Conservation (phyloP, 2,888 invertebrate genomes). For the Caprella mutica region DNA sequence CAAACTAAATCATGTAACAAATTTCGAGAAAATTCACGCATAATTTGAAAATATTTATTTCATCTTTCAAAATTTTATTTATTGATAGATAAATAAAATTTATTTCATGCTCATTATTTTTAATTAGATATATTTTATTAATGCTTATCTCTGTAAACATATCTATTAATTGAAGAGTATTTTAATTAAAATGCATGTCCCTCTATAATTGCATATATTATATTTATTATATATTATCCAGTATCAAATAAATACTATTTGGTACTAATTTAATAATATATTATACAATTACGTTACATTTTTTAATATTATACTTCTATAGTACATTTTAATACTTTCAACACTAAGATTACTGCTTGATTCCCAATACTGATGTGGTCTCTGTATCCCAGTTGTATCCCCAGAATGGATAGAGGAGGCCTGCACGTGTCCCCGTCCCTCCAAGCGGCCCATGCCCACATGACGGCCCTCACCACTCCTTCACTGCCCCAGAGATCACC, state of each 20-base stretch:
- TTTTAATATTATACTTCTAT: no score
- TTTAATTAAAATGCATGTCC: background rate
- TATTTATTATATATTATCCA: background rate
- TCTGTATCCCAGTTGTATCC: no score
- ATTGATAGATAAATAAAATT: background rate
- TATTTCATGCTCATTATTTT: background rate
- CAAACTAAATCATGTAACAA: no score
- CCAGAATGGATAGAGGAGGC: slow-evolving; percentile 28
- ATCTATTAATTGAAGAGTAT: no score
- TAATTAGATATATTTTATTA: slow-evolving; percentile 5
- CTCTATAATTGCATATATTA: background rate
- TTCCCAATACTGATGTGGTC: no score
- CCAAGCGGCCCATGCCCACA: slow-evolving; percentile 26
- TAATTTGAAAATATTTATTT: no score
- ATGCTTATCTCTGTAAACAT: background rate
- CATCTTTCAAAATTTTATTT: no score
- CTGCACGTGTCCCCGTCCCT: slow-evolving; percentile 31
- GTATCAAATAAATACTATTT: background rate
- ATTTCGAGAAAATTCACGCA: no score
- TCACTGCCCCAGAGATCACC: slow-evolving; percentile 43
- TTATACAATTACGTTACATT: no score
- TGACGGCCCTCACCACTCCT: slow-evolving; percentile 19
- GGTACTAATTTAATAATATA: background rate
- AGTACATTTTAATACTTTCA: no score
- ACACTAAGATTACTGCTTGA: no score